These are phyloP conservation scores for Hippocampus barbouri DNA, from an alignment of 2,113 vertebrate species.

Conservation along the genomic window DNA sequence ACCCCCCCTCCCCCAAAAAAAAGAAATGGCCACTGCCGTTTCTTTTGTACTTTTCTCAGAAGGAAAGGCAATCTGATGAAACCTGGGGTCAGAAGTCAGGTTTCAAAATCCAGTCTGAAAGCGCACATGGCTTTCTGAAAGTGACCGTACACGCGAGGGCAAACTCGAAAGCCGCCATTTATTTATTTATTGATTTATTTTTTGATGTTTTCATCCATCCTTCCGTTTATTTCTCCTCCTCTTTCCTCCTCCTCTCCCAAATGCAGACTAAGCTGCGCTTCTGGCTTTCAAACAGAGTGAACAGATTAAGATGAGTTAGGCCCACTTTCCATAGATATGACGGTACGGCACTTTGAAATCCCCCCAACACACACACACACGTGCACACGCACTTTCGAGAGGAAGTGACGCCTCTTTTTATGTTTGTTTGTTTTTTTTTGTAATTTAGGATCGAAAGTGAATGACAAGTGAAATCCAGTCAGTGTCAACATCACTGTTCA, in stretches of 20 bases:
- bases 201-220: too few species aligned
- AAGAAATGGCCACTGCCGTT: constrained; percentile 13
- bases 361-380: neutral
- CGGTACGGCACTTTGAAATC: constrained; percentile 63
- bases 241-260: constrained; percentile 30
- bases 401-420: constrained; percentile 25
- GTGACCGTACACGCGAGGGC: constrained; percentile 57
- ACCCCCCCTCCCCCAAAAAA: neutral
- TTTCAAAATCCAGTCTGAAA: constrained; percentile 52
- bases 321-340: constrained; percentile 64
- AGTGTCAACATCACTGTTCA: neutral
- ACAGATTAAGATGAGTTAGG: constrained; percentile 69
- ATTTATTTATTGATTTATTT: constrained; percentile 48
- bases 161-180: constrained; percentile 63
- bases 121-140: constrained; percentile 53
- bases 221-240: constrained; percentile 2
- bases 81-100: constrained; percentile 44
- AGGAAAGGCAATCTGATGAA: constrained; percentile 37
- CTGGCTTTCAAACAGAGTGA: constrained; percentile 58
- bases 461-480: neutral
- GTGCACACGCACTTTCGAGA: neutral
- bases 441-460: neutral
- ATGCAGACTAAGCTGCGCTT: constrained; percentile 63
- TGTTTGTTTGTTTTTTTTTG: neutral
- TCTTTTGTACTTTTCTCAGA: neutral